A percentile compares a stretch with the other conserved stretches of the same genome.
phyloP scores from a whole-genome alignment of 2,113 vertebrate genomes.

The Bungarus multicinctus region DNA sequence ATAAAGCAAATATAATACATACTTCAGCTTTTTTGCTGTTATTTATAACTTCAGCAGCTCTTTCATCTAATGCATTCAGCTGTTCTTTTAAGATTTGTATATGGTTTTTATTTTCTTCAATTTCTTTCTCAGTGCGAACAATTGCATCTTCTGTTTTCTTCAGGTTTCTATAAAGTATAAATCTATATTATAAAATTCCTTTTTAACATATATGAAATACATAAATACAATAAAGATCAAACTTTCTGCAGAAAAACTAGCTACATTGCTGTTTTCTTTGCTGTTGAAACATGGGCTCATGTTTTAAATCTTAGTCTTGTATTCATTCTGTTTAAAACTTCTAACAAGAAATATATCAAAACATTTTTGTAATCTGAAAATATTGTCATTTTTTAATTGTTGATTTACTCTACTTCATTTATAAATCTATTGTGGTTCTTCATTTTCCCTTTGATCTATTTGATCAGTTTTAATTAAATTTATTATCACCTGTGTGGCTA shows the following conservation, averaged over 20 bases:
- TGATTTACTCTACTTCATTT: not conserved
- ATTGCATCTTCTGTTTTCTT: constrained; percentile 85
- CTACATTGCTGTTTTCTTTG: not conserved
- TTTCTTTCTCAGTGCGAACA: constrained; percentile 75
- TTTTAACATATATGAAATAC: not conserved
- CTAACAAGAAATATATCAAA: not conserved
- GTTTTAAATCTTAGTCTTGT: not conserved
- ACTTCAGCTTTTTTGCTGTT: constrained; percentile 83
- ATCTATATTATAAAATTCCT: not conserved
- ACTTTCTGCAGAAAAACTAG: not conserved
- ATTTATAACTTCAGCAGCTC: constrained; percentile 80
- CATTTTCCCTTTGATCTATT: not conserved
- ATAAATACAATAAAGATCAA: not conserved
- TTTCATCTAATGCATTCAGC: constrained; percentile 82
- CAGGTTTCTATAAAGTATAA: constrained; percentile 77
- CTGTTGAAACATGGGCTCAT: not conserved
- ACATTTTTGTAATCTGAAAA: not conserved
- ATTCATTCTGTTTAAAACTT: not conserved
- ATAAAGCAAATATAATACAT: not conserved
- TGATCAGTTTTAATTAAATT: not conserved
- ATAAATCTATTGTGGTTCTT: not conserved
- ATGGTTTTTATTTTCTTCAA: constrained; percentile 75
- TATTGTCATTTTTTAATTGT: not conserved
- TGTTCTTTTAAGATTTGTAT: constrained; percentile 74
- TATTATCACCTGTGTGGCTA: not conserved